These are phyloP conservation scores for Solen grandis DNA, from an alignment of 1,140 invertebrate genomes.

Conservation along the genomic window DNA sequence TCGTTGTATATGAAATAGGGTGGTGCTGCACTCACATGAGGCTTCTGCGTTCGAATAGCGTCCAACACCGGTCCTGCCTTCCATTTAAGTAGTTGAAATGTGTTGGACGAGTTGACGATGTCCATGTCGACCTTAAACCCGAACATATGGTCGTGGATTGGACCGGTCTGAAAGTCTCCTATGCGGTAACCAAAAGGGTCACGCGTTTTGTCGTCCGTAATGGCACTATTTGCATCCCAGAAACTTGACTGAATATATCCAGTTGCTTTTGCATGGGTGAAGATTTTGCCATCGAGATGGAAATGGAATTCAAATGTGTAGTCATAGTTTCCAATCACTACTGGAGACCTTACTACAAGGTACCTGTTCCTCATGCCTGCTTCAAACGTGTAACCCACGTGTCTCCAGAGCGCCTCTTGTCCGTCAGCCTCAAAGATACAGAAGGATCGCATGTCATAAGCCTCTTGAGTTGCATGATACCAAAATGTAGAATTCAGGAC, in stretches of 20 bases:
- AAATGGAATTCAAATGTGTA: conserved; percentile 65
- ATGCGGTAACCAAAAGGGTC: conserved; percentile 63
- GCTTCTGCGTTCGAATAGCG: conserved; percentile 40
- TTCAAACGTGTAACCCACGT: conserved; percentile 6
- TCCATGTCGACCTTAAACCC: conserved; percentile 72
- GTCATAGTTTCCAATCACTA: conserved; percentile 59
- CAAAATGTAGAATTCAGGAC: conserved; percentile 43
- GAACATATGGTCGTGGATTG: conserved; percentile 71
- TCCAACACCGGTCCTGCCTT: conserved; percentile 50
- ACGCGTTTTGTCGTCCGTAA: conserved; percentile 36
- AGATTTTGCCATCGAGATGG: conserved; percentile 57
- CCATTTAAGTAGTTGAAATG: conserved; percentile 63
- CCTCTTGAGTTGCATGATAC: conserved; percentile 15
- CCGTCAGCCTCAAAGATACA: conserved; percentile 47
- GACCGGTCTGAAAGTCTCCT: conserved; percentile 51
- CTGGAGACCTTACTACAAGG: conserved; percentile 35
- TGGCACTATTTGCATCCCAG: conserved; percentile 48
- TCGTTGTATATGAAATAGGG: conserved; percentile 57
- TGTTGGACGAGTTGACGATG: conserved; percentile 61
- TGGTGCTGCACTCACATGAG: conserved; percentile 20
- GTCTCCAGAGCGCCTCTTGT: conserved; percentile 32
- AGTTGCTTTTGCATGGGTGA: conserved; percentile 48
- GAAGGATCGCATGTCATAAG: conserved; percentile 26
- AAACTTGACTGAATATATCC: conserved; percentile 68
- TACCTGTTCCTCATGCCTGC: conserved; percentile 45